Percentiles rank a stretch among this genome's conserved stretches.
phyloP scores from a whole-genome alignment of 2,888 invertebrate genomes.

The Ophioninae sp. region DNA sequence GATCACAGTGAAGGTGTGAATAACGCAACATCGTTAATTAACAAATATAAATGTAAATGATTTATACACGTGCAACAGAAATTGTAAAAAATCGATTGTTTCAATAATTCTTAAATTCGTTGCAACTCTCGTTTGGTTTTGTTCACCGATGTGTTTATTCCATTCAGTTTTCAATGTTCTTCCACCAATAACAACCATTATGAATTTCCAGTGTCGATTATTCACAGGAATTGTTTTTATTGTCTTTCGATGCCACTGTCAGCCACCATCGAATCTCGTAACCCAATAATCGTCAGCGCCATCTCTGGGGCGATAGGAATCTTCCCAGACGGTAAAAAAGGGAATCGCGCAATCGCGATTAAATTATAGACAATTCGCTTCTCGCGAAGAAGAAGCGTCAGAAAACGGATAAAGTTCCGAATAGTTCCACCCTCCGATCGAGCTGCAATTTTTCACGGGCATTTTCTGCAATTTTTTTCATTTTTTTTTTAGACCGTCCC shows the following conservation, averaged over 20 bases:
- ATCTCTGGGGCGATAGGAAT: not conserved
- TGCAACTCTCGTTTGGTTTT: not conserved
- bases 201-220: not conserved
- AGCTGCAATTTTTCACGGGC: too few relatives aligned
- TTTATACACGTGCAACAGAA: too few relatives aligned
- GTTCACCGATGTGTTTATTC: not conserved
- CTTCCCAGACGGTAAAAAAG: not conserved
- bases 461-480: too few relatives aligned
- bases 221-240: not conserved
- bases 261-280: not conserved
- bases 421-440: too few relatives aligned
- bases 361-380: not conserved
- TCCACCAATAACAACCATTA: not conserved
- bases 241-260: not conserved
- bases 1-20: too few relatives aligned
- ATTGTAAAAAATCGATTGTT: too few relatives aligned
- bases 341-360: not conserved
- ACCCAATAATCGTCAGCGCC: not conserved
- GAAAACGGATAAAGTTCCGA: too few relatives aligned
- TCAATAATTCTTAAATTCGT: too few relatives aligned
- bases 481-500: too few relatives aligned
- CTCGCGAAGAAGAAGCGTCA: conserved; percentile 18
- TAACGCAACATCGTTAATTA: not conserved
- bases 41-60: not conserved
- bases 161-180: not conserved